phyloP scores from a whole-genome alignment of 2,888 invertebrate genomes.

The Antitype chi region DNA sequence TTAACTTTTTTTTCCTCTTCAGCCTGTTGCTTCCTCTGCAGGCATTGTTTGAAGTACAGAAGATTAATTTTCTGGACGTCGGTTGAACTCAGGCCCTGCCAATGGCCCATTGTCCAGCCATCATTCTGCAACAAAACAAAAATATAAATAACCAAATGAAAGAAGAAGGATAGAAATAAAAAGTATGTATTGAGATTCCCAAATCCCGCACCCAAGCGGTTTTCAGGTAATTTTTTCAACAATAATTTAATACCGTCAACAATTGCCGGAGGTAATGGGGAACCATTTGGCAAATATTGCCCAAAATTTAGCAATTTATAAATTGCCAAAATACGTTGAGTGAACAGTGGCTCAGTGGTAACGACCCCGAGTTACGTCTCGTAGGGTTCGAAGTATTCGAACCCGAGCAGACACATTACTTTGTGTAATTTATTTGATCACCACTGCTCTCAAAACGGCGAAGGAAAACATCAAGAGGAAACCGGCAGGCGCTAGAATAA shows the following conservation, averaged over 20 bases:
- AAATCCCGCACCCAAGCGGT: too few species aligned
- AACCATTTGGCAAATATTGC: not conserved
- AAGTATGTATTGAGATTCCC: too few species aligned
- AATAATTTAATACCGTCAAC: not conserved
- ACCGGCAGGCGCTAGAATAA: too few species aligned
- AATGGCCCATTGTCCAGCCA: conserved; percentile 88
- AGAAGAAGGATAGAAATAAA: too few species aligned
- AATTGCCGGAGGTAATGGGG: not conserved
- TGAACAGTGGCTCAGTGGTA: not conserved
- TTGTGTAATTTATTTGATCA: too few species aligned
- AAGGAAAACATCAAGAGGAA: too few species aligned
- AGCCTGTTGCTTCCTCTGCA: conserved; percentile 55
- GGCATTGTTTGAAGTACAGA: conserved; percentile 79
- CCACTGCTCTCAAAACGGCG: too few species aligned
- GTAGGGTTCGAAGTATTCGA: too few species aligned
- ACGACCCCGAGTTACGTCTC: too few species aligned
- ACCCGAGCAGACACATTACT: too few species aligned
- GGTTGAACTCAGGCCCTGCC: conserved; percentile 85
- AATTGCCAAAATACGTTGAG: not conserved
- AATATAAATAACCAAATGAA: not conserved
- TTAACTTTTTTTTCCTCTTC: rapidly evolving
- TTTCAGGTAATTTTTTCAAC: not conserved
- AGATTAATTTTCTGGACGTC: conserved; percentile 84
- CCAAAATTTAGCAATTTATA: not conserved
- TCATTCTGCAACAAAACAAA: conserved; percentile 83